Evolutionary conservation across 2,888 invertebrate genomes (phyloP).

Genomic region (Empis livida): DNA sequence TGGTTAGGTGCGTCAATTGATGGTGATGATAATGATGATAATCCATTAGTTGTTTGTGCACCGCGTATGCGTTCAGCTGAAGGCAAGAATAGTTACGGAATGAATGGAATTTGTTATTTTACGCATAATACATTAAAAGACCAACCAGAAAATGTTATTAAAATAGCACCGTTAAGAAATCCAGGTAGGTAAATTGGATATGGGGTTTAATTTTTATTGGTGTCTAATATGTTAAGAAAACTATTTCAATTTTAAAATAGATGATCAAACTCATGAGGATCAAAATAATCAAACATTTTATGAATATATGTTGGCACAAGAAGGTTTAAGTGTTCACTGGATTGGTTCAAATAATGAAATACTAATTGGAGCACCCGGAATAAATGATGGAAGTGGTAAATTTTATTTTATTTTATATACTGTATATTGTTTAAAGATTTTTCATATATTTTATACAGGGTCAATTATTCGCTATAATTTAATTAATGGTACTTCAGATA

Average conservation of each 20-base stretch:
- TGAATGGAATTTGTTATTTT: conserved; percentile 24
- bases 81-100: conserved; percentile 11
- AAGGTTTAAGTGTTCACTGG: conserved; percentile 18
- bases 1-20: conserved; percentile 35
- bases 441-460: conserved; percentile 1
- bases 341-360: conserved; percentile 17
- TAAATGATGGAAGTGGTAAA: conserved; percentile 16
- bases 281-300: conserved; percentile 4
- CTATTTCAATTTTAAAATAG: not conserved
- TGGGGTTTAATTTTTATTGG: too few species aligned
- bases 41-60: conserved; percentile 24
- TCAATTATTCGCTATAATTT: conserved; percentile 13
- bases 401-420: not conserved
- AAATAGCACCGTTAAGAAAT: conserved; percentile 16
- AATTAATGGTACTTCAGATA: conserved; percentile 15
- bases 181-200: conserved; percentile 9
- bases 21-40: conserved; percentile 21
- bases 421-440: not conserved
- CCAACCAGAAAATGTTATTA: conserved; percentile 11
- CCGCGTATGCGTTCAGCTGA: conserved; percentile 10
- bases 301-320: conserved; percentile 15
- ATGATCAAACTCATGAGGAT: conserved; percentile 4
- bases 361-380: conserved; percentile 17
- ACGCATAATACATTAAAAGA: conserved; percentile 15
- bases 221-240: too few species aligned